phyloP scores from a whole-genome alignment of 2,797 vertebrate genomes.

The Vipera ursinii region DNA sequence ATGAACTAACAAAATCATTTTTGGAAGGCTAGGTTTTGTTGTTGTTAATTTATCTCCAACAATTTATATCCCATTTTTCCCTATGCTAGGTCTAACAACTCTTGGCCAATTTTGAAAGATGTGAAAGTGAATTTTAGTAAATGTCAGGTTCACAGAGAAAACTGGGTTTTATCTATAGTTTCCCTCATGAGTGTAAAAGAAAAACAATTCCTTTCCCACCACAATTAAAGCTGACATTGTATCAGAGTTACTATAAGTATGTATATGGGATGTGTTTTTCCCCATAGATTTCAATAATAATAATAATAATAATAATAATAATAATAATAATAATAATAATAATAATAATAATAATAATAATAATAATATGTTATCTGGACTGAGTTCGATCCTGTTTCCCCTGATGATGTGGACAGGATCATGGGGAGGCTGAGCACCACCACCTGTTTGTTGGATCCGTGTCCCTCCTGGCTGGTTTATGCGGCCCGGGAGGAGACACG shows the following conservation, averaged over 20 bases:
- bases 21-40: background rate
- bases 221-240: background rate
- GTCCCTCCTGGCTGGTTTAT: too few relatives aligned
- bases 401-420: too few relatives aligned
- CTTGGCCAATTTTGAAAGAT: background rate
- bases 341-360: too few relatives aligned
- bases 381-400: too few relatives aligned
- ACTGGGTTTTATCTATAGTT: conserved; percentile 31
- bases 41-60: background rate
- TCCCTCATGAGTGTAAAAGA: conserved; percentile 29
- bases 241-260: conserved; percentile 4
- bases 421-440: too few relatives aligned
- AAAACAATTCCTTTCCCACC: background rate
- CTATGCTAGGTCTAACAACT: background rate
- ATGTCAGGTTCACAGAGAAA: background rate
- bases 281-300: background rate
- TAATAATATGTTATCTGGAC: too few relatives aligned
- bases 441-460: too few relatives aligned
- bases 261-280: background rate
- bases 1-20: background rate
- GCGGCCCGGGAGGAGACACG: too few relatives aligned
- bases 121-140: conserved; percentile 5
- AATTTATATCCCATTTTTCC: background rate
- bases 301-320: too few relatives aligned
- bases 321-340: too few relatives aligned